These are phyloP conservation scores for Eulithis testata DNA, from an alignment of 2,888 invertebrate species.

Conservation along the genomic window DNA sequence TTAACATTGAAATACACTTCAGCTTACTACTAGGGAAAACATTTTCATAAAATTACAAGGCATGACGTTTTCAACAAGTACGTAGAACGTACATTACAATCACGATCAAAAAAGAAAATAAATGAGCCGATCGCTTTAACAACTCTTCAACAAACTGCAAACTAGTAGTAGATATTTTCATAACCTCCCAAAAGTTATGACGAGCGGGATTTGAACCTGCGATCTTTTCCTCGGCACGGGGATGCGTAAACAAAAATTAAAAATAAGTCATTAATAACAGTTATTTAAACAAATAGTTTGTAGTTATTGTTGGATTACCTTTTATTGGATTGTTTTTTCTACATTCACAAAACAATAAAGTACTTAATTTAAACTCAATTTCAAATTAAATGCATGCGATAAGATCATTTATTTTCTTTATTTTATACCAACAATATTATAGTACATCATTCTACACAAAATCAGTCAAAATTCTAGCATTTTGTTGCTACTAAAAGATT, in stretches of 20 bases:
- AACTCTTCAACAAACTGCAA: neutral
- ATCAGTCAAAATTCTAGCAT: conserved; percentile 62
- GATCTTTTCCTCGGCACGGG: too few species aligned
- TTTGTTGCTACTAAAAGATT: neutral
- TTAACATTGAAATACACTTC: conserved; percentile 27
- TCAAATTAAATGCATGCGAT: conserved; percentile 1
- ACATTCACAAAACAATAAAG: too few species aligned
- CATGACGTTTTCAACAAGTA: conserved; percentile 20
- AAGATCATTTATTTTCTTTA: conserved; percentile 6
- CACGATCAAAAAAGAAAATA: conserved; percentile 4
- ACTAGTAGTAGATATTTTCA: too few species aligned
- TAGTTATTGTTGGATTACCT: too few species aligned
- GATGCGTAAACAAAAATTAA: too few species aligned
- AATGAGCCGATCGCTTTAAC: neutral
- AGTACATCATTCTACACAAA: conserved; percentile 47
- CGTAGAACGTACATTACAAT: neutral
- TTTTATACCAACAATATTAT: conserved; percentile 2
- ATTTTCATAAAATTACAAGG: conserved; percentile 25
- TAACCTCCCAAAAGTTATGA: too few species aligned
- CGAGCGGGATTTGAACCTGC: too few species aligned
- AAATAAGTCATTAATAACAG: too few species aligned
- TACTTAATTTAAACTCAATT: too few species aligned
- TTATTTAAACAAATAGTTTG: too few species aligned
- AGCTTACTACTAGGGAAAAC: conserved; percentile 18
- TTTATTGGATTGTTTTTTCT: too few species aligned